These are phyloP conservation scores for Micromussa lordhowensis DNA, from an alignment of 92 coral and sea anemone species.

Conservation along the genomic window DNA sequence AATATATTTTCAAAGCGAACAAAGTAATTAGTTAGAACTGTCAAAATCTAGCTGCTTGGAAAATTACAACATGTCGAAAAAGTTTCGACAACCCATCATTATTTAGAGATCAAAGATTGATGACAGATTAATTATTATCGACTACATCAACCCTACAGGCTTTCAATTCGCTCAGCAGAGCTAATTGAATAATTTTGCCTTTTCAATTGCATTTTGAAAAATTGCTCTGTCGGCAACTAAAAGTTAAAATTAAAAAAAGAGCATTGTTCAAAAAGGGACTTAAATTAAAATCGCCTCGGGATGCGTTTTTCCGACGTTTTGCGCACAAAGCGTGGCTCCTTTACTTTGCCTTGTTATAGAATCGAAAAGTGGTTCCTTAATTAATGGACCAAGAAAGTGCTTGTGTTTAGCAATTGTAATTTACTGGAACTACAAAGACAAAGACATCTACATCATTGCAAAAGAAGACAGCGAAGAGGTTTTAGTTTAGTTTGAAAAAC, in stretches of 20 bases:
- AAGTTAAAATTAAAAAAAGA: slow-evolving; percentile 19
- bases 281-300: slow-evolving; percentile 37
- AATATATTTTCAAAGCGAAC: background rate
- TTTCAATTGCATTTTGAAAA: background rate
- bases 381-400: background rate
- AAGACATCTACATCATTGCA: background rate
- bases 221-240: slow-evolving; percentile 34
- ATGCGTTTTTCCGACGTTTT: slow-evolving; percentile 6
- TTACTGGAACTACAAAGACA: background rate
- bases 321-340: background rate
- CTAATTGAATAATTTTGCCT: slow-evolving; percentile 10
- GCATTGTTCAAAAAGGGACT: slow-evolving; percentile 25
- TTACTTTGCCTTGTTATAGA: background rate
- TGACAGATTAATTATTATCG: slow-evolving; percentile 9
- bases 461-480: background rate
- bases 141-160: background rate
- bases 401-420: background rate
- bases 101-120: background rate
- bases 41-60: background rate
- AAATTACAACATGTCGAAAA: background rate
- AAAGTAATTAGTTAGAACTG: background rate
- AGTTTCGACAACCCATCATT: background rate
- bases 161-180: slow-evolving; percentile 18
- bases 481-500: background rate
- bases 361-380: background rate